Evolutionary conservation across 2,888 invertebrate species (phyloP).

Genomic region (Pachymerium ferrugineum): DNA sequence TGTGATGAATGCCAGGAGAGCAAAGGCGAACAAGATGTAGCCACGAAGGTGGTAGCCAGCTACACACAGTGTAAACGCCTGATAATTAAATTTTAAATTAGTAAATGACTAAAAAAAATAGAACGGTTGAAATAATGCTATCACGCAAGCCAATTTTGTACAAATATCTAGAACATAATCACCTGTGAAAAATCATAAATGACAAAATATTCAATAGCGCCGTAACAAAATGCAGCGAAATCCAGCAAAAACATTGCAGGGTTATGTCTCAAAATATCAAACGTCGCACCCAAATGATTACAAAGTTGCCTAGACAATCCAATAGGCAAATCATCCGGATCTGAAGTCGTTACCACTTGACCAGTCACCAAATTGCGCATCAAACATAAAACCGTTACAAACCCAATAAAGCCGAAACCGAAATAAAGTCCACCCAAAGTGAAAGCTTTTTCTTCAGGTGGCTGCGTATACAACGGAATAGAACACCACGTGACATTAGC

Average conservation of each 20-base stretch:
- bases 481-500: not conserved
- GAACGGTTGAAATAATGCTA: not conserved
- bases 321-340: not conserved
- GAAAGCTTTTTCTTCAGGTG: not conserved
- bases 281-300: not conserved
- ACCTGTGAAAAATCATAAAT: conserved; percentile 21
- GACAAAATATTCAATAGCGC: conserved; percentile 9
- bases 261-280: not conserved
- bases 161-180: not conserved
- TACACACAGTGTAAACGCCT: not conserved
- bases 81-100: not conserved
- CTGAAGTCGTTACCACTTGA: not conserved
- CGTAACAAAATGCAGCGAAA: conserved; percentile 18
- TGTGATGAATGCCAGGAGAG: not conserved
- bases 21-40: not conserved
- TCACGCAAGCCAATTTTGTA: not conserved
- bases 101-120: not conserved
- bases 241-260: conserved; percentile 5
- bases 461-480: not conserved
- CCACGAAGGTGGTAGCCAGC: not conserved
- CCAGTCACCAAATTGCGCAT: not conserved
- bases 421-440: conserved; percentile 8
- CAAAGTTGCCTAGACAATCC: not conserved
- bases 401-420: not conserved
- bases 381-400: not conserved